Evolutionary conservation across 2,113 vertebrate genomes (phyloP).

Genomic region (Eclectus roratus): DNA sequence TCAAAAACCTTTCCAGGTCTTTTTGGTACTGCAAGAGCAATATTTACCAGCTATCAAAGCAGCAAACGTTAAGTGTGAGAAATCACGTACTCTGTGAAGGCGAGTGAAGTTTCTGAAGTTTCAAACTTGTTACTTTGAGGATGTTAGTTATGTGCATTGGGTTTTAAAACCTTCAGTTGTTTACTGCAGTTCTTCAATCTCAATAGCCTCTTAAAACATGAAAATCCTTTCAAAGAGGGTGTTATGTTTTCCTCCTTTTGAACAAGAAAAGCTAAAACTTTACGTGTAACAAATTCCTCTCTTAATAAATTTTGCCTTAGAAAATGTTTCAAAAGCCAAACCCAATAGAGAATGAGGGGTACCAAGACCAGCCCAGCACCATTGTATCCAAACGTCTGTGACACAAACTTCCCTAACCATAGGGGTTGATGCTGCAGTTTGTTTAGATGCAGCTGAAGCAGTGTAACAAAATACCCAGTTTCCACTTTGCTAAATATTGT

Average conservation of each 20-base stretch:
- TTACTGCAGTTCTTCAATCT: slow-evolving; percentile 39
- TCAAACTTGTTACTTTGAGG: slow-evolving; percentile 1
- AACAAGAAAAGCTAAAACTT: not conserved
- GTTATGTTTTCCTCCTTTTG: not conserved
- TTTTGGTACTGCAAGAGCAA: slow-evolving; percentile 17
- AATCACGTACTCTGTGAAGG: not conserved
- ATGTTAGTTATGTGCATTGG: not conserved
- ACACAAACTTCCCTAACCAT: not conserved
- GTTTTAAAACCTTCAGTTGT: not conserved
- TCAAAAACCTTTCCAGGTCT: not conserved
- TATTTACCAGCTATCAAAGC: not conserved
- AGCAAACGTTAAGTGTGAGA: not conserved
- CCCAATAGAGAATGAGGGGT: not conserved
- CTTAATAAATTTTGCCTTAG: not conserved
- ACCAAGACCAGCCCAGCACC: not conserved
- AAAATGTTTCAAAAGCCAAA: not conserved
- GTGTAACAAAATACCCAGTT: not conserved
- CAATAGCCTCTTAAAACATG: slow-evolving; percentile 35
- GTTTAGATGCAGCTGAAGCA: not conserved
- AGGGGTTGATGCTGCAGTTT: not conserved
- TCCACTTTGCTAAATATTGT: not conserved
- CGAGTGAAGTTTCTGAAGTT: slow-evolving; percentile 57
- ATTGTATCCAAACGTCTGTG: not conserved
- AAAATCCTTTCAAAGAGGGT: not conserved
- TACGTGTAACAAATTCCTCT: not conserved